Base-by-base conservation (phyloP, 2,888 invertebrate genomes). In the Scrobipalpa atriplicella region DNA sequence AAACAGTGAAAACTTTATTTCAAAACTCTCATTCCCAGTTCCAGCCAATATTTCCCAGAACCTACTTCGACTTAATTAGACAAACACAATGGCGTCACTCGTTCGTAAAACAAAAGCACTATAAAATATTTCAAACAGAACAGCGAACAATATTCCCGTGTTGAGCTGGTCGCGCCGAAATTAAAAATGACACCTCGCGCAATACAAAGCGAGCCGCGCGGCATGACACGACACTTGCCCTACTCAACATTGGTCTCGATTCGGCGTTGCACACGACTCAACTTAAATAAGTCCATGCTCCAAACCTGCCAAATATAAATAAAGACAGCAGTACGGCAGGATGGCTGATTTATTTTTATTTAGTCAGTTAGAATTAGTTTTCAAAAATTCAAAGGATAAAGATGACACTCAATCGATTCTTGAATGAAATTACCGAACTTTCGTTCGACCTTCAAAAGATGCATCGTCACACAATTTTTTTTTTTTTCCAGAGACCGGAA, bases 161-260 rank as follows among this genome's bases (percentile, higher is more conserved):
- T 56, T 13, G 19, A 21, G 54, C 21, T 56, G 54, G 54, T 21
- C 72, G 72, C 71, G 70, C 69, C 74, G 74, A 75, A 78, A 82
- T 80, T 76, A 79, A 79, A 76, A 81, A 74, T 72, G 77, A 80
- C 80, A 77, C 74, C 75, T 75, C 73, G 68, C 73, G 75, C 77
- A 11, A 80, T 81, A 85, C 84, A 84, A 83, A 83, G 81, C 75
- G 77, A 71, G 68, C 70, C 77, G 80, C 79, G 75, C 75, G 77
- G 78, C 81, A 75, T 84, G 80, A 82, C 85, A 84, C 84, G n/a
- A n/a, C n/a, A n/a, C 86, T 85, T 83, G 74, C 72, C 73, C 74
- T 76, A 73, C 78, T 74, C 75, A 78, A 82, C 77, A 76, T 79
- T 79, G 70, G n/a, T n/a, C n/a, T n/a, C n/a, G n/a, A n/a, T n/a